Conservation (phyloP, 1,140 invertebrate species). For the Drosophila parvula region DNA sequence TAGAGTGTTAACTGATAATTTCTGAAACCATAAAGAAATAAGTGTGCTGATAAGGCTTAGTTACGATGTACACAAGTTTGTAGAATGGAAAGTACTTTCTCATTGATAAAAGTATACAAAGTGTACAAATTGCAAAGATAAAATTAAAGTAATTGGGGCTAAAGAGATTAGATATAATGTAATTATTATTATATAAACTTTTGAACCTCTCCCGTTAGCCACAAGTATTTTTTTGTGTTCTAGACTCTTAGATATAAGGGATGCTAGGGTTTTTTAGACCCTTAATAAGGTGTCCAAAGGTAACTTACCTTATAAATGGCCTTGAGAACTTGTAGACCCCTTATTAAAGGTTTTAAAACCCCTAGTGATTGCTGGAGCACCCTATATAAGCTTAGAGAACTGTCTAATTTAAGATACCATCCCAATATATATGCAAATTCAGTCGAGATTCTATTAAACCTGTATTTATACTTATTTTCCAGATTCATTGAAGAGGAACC, state of each 20-base stretch:
- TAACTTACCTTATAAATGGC: too few relatives aligned
- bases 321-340: too few relatives aligned
- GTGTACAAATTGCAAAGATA: neutral
- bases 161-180: neutral
- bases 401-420: neutral
- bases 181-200: neutral
- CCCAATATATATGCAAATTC: neutral
- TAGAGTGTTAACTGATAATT: slow-evolving; percentile 8
- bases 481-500: slow-evolving; percentile 92
- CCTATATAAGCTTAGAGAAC: neutral
- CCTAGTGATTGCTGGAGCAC: too few relatives aligned
- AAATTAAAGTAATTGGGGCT: neutral
- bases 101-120: slow-evolving; percentile 13
- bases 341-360: too few relatives aligned
- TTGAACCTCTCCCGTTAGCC: neutral
- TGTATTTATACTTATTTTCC: neutral
- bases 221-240: neutral
- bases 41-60: neutral
- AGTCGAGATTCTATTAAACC: neutral
- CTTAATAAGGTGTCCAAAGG: too few relatives aligned
- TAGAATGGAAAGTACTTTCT: neutral
- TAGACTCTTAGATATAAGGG: too few relatives aligned
- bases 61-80: slow-evolving; percentile 1
- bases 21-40: neutral
- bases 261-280: too few relatives aligned